A percentile compares a stretch with the other conserved stretches of the same genome.
These are phyloP conservation scores for Hipparchia sbordonii DNA, from an alignment of 2,888 invertebrate species.

Conservation along the genomic window DNA sequence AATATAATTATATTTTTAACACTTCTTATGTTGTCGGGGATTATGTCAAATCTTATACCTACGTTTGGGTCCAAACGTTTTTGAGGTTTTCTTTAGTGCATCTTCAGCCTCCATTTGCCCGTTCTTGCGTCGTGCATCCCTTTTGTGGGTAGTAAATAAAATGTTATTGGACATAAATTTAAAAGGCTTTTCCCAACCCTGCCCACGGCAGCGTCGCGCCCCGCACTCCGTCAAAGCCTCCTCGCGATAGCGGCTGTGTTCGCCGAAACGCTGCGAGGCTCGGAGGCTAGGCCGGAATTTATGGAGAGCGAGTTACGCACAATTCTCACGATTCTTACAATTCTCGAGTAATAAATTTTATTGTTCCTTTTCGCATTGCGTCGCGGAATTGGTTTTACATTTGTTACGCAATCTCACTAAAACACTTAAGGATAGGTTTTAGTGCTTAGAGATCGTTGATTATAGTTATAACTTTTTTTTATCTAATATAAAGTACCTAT, in stretches of 20 bases:
- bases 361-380: conserved; percentile 40
- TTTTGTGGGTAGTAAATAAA: no score
- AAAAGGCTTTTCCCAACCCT: background rate
- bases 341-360: conserved; percentile 43
- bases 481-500: no score
- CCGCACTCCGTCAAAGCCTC: conserved; percentile 32
- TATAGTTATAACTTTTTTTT: no score
- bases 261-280: conserved; percentile 37
- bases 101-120: no score
- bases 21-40: no score
- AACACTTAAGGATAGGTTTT: conserved; percentile 6
- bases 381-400: conserved; percentile 36
- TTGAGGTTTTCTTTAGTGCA: no score
- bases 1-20: no score
- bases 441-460: background rate
- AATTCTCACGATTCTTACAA: conserved; percentile 35
- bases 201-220: conserved; percentile 20
- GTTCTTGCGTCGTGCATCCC: no score
- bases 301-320: conserved; percentile 40
- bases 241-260: conserved; percentile 34
- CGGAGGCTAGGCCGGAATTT: conserved; percentile 40
- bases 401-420: conserved; percentile 22
- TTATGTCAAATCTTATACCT: no score
- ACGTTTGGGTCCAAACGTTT: no score
- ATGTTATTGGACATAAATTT: background rate